Evolutionary conservation across 1,140 invertebrate species (phyloP), one percentile per base, ranked within the genome.

Genomic region (Diachasma alloeum): DNA sequence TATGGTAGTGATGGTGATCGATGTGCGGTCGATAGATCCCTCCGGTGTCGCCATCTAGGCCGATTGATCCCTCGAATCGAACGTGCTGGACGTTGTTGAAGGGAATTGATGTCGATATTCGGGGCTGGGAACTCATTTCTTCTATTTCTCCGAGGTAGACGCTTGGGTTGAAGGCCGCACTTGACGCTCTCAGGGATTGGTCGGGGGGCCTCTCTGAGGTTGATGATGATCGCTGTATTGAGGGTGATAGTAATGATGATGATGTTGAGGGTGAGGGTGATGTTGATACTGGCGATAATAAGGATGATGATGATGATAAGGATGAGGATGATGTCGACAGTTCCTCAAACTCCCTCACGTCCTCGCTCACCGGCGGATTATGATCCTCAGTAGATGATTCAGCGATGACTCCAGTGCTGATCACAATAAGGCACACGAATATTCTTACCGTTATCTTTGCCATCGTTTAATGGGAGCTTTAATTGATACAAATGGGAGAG

Each of bases 71-170:
- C 0, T 82, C 82, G 17, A 83, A 82, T 26, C 69, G 80, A 19
- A 84, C 37, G 17, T 81, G 83, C 0, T 80, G 71, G 4, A 82
- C 36, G 2, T 79, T 79, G 63, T 84, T 83, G 72, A 85, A 85
- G 1, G 85, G 82, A 66, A 36, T 77, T 9, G 15, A 36, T 0
- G 22, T 75, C 67, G 10, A 75, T 76, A 22, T 75, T 76, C 6
- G 31, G 8, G 68, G 22, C 19, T 75, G 39, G 13, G 42, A 67
- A 6, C 67, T 59, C 10, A 48, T 15, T 8, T 82, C 78, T 0
- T 80, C 77, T 67, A 87, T 87, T 22, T 82, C 80, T 0, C 86
- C 86, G 0, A 87, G 78, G 48, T 86, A 85, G 3, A 80, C 44
- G 44, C 86, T 87, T 0, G 86, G 85, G 9, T 59, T 78, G 46